Base-by-base conservation (phyloP, 2,888 invertebrate species). In the Gymnoscelis rufifasciata region DNA sequence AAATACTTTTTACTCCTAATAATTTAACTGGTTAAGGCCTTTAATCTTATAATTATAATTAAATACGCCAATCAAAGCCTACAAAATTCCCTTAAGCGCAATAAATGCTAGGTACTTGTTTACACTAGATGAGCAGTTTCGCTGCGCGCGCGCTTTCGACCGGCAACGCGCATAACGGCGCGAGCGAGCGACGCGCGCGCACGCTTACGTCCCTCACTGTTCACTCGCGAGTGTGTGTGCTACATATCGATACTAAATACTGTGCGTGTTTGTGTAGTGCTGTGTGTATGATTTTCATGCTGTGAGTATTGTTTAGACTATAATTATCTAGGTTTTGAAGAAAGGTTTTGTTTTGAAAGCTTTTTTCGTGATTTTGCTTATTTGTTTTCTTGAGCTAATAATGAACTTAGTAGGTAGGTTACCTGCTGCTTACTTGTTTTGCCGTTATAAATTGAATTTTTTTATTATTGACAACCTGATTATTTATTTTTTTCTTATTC, bases 141-240 rank as follows among this genome's bases (percentile, higher is more conserved):
- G 71, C 71, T 80, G 74, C 48, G 59, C 52, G 48, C 52, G 62
- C 63, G 80, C 79, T 80, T 76, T 81, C 78, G 68, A 71, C 66
- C 62, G 68, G 64, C 64, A 57, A 33, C 24, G 54, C 52, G 66
- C 83, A 83, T 82, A 82, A 83, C 83, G 84, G 83, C 67, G 64
- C 74, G 71, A 71, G 58, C 55, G 56, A 37, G 62, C 71, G 64
- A 62, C 50, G 62, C 67, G 69, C 62, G 74, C 71, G 80, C 57
- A 60, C 59, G 62, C 58, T 48, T 56, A 50, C 28, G 24, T 15
- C 14, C 39, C 51, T 41, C 66, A 64, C 47, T 64, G 66, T 65
- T 56, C 48, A 44, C 54, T 57, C 66, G 67, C 62, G 64, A 60
- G 68, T 65, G 62, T 55, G 51, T 54, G 56, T 54, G 56, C 38